These are phyloP conservation scores for Saccostrea cuccullata DNA, from an alignment of 1,140 invertebrate species.

Conservation along the genomic window DNA sequence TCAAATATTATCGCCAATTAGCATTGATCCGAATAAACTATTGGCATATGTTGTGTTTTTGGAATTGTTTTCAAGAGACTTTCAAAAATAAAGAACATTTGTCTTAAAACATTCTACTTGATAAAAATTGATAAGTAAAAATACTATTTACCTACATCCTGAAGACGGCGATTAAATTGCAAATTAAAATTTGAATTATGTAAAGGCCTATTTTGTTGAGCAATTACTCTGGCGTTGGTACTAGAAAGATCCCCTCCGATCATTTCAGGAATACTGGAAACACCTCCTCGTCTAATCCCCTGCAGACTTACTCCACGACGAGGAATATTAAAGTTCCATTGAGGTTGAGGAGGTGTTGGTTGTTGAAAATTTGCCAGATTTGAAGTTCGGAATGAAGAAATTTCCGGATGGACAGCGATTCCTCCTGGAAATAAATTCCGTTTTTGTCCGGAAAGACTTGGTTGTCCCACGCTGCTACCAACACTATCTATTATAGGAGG, in stretches of 20 bases:
- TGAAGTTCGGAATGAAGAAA: neutral
- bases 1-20: neutral
- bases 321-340: neutral
- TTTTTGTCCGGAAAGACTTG: constrained; percentile 27
- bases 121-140: neutral
- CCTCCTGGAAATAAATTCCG: constrained; percentile 16
- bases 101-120: neutral
- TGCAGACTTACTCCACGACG: neutral
- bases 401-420: neutral
- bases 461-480: neutral
- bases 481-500: constrained; percentile 3
- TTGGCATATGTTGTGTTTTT: neutral
- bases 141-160: constrained; percentile 17
- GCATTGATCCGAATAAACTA: neutral
- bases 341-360: neutral
- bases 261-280: constrained; percentile 12
- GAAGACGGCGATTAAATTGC: constrained; percentile 14
- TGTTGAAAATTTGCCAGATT: neutral
- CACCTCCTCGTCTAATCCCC: neutral
- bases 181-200: constrained; percentile 30
- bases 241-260: neutral
- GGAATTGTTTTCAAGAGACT: neutral
- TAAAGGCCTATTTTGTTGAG: neutral
- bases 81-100: neutral
- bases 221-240: constrained; percentile 23